A percentile compares a stretch with the other conserved stretches of the same genome.
Conservation (phyloP, 2,888 invertebrate species). For the Macrostomum cliftonense region DNA sequence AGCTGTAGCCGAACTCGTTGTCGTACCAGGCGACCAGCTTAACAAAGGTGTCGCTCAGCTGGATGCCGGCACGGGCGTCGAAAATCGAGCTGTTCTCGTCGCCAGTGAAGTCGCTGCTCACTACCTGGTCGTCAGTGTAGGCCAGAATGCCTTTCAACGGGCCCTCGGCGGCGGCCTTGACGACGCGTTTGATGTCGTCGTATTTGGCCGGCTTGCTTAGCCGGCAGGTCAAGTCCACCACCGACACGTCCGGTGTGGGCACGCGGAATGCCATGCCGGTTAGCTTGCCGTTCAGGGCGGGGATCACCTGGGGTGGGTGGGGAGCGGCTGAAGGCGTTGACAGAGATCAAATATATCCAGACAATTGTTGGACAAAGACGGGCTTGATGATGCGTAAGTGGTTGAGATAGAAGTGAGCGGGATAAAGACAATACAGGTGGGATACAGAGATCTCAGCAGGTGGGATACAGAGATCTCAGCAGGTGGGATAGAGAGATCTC, state of each 20-base stretch:
- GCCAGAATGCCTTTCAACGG: slow-evolving; percentile 71
- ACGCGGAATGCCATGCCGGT: slow-evolving; percentile 99
- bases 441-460: too few relatives aligned
- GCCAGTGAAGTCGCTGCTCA: slow-evolving; percentile 82
- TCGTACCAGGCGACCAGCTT: slow-evolving; percentile 98
- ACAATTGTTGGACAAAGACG: too few relatives aligned
- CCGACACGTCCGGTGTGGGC: slow-evolving; percentile 85
- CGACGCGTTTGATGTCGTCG: slow-evolving; percentile 68
- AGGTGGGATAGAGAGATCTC: too few relatives aligned
- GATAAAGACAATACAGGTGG: too few relatives aligned
- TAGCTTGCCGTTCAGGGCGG: slow-evolving; percentile 75
- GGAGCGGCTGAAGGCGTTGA: too few relatives aligned
- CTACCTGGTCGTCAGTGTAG: slow-evolving; percentile 88
- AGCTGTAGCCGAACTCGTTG: slow-evolving; percentile 93
- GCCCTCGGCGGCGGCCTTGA: slow-evolving; percentile 62
- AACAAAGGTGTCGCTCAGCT: slow-evolving; percentile 77
- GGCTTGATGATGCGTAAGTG: too few relatives aligned
- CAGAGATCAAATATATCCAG: too few relatives aligned
- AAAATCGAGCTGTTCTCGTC: slow-evolving; percentile 79
- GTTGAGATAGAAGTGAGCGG: too few relatives aligned
- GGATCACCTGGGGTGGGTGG: slow-evolving; percentile 60
- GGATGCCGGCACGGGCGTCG: slow-evolving; percentile 86
- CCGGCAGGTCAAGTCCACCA: slow-evolving; percentile 76
- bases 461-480: too few relatives aligned
- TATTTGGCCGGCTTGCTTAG: slow-evolving; percentile 48